Evolutionary conservation across 2,797 vertebrate species (phyloP).

Genomic region (Protosalanx chinensis): DNA sequence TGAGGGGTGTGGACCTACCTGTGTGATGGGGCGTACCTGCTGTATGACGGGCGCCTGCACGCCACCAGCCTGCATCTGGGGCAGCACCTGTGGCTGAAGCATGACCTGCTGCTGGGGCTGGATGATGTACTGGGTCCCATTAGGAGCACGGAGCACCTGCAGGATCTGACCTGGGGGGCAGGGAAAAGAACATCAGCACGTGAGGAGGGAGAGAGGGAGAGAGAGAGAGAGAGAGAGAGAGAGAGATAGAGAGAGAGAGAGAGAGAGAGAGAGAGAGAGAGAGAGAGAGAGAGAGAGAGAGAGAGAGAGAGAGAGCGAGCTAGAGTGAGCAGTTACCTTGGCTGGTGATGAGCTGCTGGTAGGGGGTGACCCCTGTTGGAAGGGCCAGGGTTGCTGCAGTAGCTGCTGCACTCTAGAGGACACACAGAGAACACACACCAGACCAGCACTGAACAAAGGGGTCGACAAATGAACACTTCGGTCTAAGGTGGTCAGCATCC

Average conservation of each 20-base stretch:
- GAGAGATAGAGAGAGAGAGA: neutral
- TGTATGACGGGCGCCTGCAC: slow-evolving; percentile 97
- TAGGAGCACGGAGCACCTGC: slow-evolving; percentile 90
- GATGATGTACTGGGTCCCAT: slow-evolving; percentile 92
- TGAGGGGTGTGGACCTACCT: neutral
- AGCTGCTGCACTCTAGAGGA: slow-evolving; percentile 90
- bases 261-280: neutral
- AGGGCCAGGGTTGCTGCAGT: slow-evolving; percentile 93
- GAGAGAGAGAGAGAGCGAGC: neutral
- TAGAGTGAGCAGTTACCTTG: slow-evolving; percentile 75
- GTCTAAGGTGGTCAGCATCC: too few species aligned
- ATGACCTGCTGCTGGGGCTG: slow-evolving; percentile 93
- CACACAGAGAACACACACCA: slow-evolving; percentile 24
- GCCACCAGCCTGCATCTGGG: slow-evolving; percentile 92
- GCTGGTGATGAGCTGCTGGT: slow-evolving; percentile 92
- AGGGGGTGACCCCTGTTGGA: slow-evolving; percentile 89
- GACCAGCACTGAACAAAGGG: too few species aligned
- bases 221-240: neutral
- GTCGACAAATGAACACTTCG: too few species aligned
- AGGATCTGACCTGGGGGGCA: slow-evolving; percentile 85
- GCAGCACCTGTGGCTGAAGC: slow-evolving; percentile 94
- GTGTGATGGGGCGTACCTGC: slow-evolving; percentile 75
- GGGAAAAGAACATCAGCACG: slow-evolving; percentile 41
- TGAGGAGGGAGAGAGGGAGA: neutral
- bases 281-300: neutral